These are phyloP conservation scores for Anneissia japonica DNA, from an alignment of 35 echinoderm and acorn worm species.

Conservation along the genomic window DNA sequence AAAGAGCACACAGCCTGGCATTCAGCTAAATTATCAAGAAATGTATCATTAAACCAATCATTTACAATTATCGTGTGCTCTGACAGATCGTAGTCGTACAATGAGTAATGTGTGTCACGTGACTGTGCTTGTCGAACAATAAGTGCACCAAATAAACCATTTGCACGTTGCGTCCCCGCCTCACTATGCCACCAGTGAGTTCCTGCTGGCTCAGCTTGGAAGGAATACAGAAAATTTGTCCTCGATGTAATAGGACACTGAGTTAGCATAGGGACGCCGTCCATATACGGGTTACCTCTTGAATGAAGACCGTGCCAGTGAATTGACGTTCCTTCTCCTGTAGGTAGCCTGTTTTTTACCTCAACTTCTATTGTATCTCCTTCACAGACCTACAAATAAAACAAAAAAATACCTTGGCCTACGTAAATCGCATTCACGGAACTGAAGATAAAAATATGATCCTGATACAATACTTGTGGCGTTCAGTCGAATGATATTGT, in stretches of 20 bases:
- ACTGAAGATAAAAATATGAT: too few species aligned
- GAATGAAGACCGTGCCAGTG: slow-evolving; percentile 81
- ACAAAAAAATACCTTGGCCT: too few species aligned
- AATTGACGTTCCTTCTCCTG: slow-evolving; percentile 44
- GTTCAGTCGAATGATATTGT: too few species aligned
- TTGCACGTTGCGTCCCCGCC: slow-evolving; percentile 51
- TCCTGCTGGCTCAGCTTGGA: slow-evolving; percentile 15
- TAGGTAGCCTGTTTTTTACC: slow-evolving; percentile 51
- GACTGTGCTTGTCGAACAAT: slow-evolving; percentile 48
- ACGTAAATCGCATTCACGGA: too few species aligned
- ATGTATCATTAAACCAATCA: slow-evolving; percentile 72
- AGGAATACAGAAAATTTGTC: slow-evolving; percentile 29
- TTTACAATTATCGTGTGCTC: slow-evolving; percentile 60
- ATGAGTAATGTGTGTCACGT: not conserved
- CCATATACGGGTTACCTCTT: slow-evolving; percentile 52
- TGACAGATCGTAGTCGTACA: slow-evolving; percentile 28
- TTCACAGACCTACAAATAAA: slow-evolving; percentile 69
- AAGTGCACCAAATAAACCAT: slow-evolving; percentile 73
- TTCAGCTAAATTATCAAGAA: slow-evolving; percentile 57
- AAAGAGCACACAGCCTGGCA: slow-evolving; percentile 18
- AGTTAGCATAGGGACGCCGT: slow-evolving; percentile 47
- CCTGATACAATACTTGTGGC: too few species aligned
- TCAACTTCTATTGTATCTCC: slow-evolving; percentile 54
- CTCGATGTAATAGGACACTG: slow-evolving; percentile 57
- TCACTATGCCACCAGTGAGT: slow-evolving; percentile 67